A percentile compares a stretch with the other conserved stretches of the same genome.
phyloP scores from a whole-genome alignment of 2,113 vertebrate genomes.

The Martes martes region DNA sequence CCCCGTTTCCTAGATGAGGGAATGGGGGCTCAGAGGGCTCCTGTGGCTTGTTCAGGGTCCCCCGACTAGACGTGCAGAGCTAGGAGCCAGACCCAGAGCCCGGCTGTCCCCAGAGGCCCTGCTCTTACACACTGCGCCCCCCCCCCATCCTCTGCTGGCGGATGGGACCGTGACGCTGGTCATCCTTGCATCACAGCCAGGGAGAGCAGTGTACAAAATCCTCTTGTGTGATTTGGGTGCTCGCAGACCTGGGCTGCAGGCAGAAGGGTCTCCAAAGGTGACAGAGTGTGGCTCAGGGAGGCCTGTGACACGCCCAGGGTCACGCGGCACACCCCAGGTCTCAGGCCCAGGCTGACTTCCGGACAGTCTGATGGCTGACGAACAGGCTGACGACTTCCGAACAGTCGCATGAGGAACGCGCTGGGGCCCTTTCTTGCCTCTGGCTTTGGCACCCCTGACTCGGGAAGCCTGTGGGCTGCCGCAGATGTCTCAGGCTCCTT shows the following conservation, averaged over 20 bases:
- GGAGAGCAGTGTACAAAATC: not conserved
- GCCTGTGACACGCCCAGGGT: not conserved
- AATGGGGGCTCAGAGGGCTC: not conserved
- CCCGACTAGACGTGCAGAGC: accelerated
- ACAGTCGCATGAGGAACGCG: accelerated
- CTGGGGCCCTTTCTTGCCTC: accelerated
- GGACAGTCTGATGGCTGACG: no score
- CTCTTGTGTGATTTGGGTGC: not conserved
- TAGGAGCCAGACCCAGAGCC: not conserved
- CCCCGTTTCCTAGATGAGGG: not conserved
- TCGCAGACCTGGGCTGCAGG: not conserved
- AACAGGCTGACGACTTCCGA: no score
- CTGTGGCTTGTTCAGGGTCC: accelerated
- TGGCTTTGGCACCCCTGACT: not conserved
- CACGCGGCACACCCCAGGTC: not conserved
- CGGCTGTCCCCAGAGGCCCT: not conserved
- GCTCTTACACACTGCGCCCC: accelerated
- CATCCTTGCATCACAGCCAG: accelerated
- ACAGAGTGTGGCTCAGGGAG: not conserved
- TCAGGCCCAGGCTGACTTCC: accelerated
- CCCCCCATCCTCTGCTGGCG: accelerated
- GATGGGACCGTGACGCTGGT: accelerated
- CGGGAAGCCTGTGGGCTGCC: not conserved
- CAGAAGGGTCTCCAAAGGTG: not conserved
- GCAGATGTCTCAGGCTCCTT: accelerated